Conservation (phyloP, 2,113 vertebrate species). For the Coryphaenoides rupestris region DNA sequence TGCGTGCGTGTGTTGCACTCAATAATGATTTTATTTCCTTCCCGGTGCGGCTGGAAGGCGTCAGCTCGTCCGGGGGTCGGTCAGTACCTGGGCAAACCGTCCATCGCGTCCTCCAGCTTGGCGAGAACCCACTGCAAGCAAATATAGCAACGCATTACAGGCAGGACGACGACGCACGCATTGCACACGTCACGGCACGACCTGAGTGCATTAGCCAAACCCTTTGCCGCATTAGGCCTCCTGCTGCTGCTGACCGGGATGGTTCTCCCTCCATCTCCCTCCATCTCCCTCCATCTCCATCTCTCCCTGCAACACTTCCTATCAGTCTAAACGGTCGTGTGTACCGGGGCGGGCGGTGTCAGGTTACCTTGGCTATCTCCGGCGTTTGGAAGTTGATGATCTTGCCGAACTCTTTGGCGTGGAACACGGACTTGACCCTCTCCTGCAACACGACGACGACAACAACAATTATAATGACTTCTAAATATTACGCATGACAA, state of each 20-base stretch:
- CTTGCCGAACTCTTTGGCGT: constrained; percentile 97
- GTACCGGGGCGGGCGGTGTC: background rate
- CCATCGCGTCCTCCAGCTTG: constrained; percentile 89
- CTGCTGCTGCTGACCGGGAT: too few relatives aligned
- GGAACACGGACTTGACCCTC: constrained; percentile 95
- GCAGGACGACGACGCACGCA: too few relatives aligned
- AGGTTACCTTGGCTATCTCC: constrained; percentile 87
- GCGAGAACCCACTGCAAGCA: constrained; percentile 86
- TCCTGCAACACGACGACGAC: constrained; percentile 74
- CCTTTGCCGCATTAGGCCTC: too few relatives aligned
- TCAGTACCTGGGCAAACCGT: constrained; percentile 78
- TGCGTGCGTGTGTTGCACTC: background rate
- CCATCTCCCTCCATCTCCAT: too few relatives aligned
- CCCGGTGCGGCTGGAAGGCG: background rate
- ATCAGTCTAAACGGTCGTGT: too few relatives aligned
- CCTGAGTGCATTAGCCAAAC: too few relatives aligned
- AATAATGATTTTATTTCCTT: background rate
- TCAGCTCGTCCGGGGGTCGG: background rate
- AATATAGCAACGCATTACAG: background rate
- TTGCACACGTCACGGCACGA: too few relatives aligned
- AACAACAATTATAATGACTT: background rate
- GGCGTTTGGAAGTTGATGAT: constrained; percentile 94
- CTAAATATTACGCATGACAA: too few relatives aligned
- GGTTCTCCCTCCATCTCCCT: too few relatives aligned
- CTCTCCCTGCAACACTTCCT: too few relatives aligned